A percentile compares a stretch with the other conserved stretches of the same genome.
Evolutionary conservation across 2,113 vertebrate genomes (phyloP).

Genomic region (Aphelocoma coerulescens): DNA sequence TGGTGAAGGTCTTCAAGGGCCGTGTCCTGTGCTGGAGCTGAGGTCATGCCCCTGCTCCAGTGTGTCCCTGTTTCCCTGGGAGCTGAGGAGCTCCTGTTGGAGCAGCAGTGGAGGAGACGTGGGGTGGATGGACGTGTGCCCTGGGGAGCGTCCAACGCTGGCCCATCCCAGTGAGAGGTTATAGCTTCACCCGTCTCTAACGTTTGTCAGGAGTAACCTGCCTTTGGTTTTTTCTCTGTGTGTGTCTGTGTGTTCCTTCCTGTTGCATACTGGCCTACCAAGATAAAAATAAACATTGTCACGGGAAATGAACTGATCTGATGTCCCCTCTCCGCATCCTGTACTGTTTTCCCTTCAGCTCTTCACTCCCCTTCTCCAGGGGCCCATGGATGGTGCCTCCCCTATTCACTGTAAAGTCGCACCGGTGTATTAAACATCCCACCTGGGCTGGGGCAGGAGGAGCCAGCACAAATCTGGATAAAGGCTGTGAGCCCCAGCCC

Average conservation of each 20-base stretch:
- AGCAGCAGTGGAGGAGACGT: background rate
- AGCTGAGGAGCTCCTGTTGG: background rate
- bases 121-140: background rate
- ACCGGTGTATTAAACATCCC: accelerated
- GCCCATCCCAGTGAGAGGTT: background rate
- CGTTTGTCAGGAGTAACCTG: no score
- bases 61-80: background rate
- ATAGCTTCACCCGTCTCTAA: background rate
- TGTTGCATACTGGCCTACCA: no score
- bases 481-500: background rate
- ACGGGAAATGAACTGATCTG: background rate
- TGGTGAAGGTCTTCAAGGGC: background rate
- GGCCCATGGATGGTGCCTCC: accelerated
- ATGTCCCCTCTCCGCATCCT: background rate
- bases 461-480: background rate
- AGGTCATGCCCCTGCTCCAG: background rate
- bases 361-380: background rate
- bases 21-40: background rate
- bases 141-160: accelerated
- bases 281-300: background rate
- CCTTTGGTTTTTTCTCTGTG: accelerated
- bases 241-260: background rate
- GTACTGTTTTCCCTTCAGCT: no score
- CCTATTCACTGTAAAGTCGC: accelerated
- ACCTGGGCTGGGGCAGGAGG: no score